Percentiles rank a stretch among this genome's conserved stretches.
Conservation (phyloP, 2,888 invertebrate species). For the Dolichopus griseipennis region DNA sequence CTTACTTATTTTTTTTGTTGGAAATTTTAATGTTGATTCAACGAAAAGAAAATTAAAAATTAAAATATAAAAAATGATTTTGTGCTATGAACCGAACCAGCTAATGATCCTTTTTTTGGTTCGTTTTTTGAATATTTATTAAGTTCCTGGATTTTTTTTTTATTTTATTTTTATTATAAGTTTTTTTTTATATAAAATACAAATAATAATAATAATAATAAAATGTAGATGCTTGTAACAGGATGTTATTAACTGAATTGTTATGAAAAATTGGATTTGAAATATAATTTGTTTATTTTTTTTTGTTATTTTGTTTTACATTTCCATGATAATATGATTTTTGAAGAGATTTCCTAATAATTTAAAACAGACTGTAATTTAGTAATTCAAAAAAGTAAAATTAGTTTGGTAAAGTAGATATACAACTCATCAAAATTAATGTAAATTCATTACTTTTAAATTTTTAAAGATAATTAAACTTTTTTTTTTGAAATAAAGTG, state of each 20-base stretch:
- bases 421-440: no score
- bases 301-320: background rate
- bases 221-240: background rate
- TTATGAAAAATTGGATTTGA: background rate
- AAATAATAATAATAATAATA: no score
- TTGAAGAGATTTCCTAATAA: no score
- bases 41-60: background rate
- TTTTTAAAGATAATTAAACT: no score
- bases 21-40: background rate
- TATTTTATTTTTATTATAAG: background rate
- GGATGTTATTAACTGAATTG: slow-evolving; percentile 1
- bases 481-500: no score
- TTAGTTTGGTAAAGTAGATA: no score
- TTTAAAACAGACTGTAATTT: no score
- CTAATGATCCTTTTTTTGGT: background rate
- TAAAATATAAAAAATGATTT: background rate
- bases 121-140: slow-evolving; percentile 1
- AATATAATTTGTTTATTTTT: background rate
- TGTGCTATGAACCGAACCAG: background rate
- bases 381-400: no score
- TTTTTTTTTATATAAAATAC: background rate
- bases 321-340: no score
- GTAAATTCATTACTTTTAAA: no score
- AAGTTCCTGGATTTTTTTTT: background rate
- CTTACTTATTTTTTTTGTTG: background rate